phyloP scores from a whole-genome alignment of 2,113 vertebrate genomes.

The Callospermophilus lateralis region DNA sequence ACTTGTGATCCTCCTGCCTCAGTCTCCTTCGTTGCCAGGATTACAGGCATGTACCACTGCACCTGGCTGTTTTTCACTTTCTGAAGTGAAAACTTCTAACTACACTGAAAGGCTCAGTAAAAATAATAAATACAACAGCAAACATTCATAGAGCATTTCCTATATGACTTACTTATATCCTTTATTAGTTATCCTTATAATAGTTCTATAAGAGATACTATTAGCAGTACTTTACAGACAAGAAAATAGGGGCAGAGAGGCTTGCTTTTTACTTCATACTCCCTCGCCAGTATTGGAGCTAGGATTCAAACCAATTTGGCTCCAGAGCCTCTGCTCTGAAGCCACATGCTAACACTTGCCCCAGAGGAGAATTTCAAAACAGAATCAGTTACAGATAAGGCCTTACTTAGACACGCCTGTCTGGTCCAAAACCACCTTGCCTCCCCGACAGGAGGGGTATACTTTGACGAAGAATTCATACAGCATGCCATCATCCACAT shows the following conservation, averaged over 20 bases:
- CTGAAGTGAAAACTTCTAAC: not conserved
- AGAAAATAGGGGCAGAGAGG: not conserved
- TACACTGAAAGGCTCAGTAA: not conserved
- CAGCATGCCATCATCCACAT: constrained; percentile 97
- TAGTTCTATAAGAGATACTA: not conserved
- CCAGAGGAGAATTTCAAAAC: not conserved
- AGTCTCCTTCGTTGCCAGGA: not conserved
- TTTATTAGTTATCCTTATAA: not conserved
- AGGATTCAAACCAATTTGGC: not conserved
- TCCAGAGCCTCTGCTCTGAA: not conserved
- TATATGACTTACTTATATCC: not conserved
- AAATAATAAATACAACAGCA: not conserved
- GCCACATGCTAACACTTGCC: not conserved
- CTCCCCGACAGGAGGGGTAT: constrained; percentile 95
- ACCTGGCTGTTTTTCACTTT: not conserved
- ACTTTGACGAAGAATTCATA: constrained; percentile 98
- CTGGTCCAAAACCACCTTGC: constrained; percentile 96
- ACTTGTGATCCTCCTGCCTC: not conserved
- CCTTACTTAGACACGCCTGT: constrained; percentile 96
- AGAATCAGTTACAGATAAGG: not conserved
- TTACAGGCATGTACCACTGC: not conserved
- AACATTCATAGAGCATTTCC: not conserved
- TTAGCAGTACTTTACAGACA: not conserved
- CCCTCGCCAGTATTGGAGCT: not conserved
- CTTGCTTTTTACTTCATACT: not conserved